Base-by-base conservation (phyloP, 2,888 invertebrate genomes). In the Tetrapedia diversipes region DNA sequence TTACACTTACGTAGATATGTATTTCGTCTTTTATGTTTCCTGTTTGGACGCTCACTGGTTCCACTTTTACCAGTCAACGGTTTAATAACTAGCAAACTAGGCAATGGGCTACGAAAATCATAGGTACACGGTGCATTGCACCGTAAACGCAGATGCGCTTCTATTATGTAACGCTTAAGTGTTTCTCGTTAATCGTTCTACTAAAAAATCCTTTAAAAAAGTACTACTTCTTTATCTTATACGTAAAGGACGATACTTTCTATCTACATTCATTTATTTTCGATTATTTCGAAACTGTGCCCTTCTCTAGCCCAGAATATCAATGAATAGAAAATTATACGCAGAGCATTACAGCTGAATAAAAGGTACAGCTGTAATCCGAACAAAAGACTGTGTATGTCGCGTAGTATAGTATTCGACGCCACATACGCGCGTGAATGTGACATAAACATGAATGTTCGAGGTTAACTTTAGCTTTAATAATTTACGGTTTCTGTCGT, bases 371-470 rank as follows among this genome's bases (percentile, higher is more conserved):
- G 43, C 29, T 63, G 61, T 27, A 70, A 74, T 47, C 14, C 11
- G n/a, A 66, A 67, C 27, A 63, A 45, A 24, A 27, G 57, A 57
- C 22, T n/a, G 47, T 32, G 34, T 34, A 34, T 19, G 19, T 32
- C 8, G n/a, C 43, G 29, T 27, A 39, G 39, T 43, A 19, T 47
- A 59, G 24, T 41, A 53, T 43, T 72, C 19, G 67, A 24, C 54
- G 41, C 27, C 32, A 34, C 57, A 43, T 11, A 45, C 39, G 39
- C 59, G 77, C 74, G 66, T 74, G 79, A 77, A 75, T 74, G 75
- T 81, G 84, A 83, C 75, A 67, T 85, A 81, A 86, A 86, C 81
- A 84, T 76, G 84, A 86, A 74, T 83, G 68, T 79, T 79, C 67
- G 82, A 86, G 86, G 86, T 85, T 86, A 82, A 71, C 61, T 66